Conservation (phyloP, 2,888 invertebrate species). For the Euplexia lucipara region DNA sequence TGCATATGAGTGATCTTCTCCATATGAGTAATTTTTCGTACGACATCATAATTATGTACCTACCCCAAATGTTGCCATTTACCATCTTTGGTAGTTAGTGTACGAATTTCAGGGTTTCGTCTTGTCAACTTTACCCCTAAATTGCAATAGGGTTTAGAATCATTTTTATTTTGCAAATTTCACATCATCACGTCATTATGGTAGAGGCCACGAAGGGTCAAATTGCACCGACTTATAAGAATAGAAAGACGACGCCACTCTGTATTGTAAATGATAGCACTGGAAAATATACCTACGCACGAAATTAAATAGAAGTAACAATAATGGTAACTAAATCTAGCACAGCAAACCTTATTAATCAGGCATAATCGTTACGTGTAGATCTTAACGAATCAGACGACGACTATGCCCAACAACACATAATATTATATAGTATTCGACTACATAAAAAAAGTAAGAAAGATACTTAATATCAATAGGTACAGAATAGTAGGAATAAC, state of each 20-base stretch:
- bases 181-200: background rate
- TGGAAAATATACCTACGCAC: constrained; percentile 46
- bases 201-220: too few species aligned
- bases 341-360: constrained; percentile 55
- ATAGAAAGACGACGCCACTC: background rate
- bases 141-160: background rate
- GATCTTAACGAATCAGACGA: constrained; percentile 17
- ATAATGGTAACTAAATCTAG: constrained; percentile 68
- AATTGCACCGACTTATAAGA: background rate
- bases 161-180: background rate
- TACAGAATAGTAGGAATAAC: constrained; percentile 63
- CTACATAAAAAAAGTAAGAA: constrained; percentile 59
- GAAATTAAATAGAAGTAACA: constrained; percentile 54
- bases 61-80: too few species aligned
- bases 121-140: background rate
- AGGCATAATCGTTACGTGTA: constrained; percentile 33
- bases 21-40: too few species aligned
- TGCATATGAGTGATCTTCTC: too few species aligned
- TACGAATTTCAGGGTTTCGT: too few species aligned
- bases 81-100: too few species aligned
- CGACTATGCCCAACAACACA: constrained; percentile 39
- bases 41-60: too few species aligned
- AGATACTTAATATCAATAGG: constrained; percentile 61
- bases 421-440: constrained; percentile 49
- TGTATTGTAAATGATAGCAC: constrained; percentile 32